Conservation (phyloP, 2,797 vertebrate genomes). For the Schizopygopsis pylzovi region DNA sequence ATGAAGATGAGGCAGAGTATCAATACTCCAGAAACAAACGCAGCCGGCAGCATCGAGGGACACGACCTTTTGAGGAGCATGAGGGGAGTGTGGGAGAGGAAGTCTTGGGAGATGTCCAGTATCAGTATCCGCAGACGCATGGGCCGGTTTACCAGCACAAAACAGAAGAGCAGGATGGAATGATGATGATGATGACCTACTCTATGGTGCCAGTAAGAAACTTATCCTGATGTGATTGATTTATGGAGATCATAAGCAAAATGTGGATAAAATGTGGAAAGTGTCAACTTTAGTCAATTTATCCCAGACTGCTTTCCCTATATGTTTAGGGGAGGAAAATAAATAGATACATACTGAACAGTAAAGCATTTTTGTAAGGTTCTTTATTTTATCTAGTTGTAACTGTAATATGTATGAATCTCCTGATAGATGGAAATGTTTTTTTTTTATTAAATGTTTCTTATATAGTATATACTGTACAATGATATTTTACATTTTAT, state of each 20-base stretch:
- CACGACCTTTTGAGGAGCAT: constrained; percentile 61
- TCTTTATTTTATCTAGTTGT: neutral
- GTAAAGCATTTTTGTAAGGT: neutral
- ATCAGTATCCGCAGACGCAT: constrained; percentile 65
- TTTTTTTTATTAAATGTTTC: neutral
- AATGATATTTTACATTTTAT: neutral
- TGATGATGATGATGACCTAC: constrained; percentile 96
- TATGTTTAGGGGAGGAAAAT: neutral
- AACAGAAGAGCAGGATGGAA: constrained; percentile 80
- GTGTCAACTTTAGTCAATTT: neutral
- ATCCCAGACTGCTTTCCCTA: neutral
- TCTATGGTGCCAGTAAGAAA: constrained; percentile 93
- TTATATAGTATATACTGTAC: neutral
- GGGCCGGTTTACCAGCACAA: constrained; percentile 67
- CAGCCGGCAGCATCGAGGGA: constrained; percentile 66
- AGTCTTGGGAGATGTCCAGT: constrained; percentile 60
- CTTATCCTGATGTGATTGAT: neutral
- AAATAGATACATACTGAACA: neutral
- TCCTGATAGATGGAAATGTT: neutral
- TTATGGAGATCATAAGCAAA: neutral
- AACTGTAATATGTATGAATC: neutral
- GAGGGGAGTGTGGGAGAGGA: constrained; percentile 56
- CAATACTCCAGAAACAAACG: constrained; percentile 82
- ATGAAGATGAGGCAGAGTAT: constrained; percentile 62
- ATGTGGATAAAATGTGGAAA: neutral